A percentile compares a stretch with the other conserved stretches of the same genome.
Evolutionary conservation across 2,113 vertebrate genomes (phyloP).

Genomic region (Pseudorectes ferrugineus): DNA sequence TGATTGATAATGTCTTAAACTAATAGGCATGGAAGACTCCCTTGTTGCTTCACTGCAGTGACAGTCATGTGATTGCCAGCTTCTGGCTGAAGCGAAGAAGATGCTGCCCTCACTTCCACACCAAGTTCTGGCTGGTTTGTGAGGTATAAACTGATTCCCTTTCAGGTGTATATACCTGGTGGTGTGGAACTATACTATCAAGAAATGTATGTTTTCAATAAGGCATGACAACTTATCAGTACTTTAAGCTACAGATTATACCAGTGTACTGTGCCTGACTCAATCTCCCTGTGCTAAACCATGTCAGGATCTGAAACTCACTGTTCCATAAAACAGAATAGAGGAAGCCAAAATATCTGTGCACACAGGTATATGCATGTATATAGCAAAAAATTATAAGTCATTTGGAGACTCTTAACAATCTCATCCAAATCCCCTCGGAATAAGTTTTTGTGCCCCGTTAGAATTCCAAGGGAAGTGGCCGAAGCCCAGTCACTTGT

Average conservation of each 20-base stretch:
- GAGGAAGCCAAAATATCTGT: not conserved
- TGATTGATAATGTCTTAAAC: not conserved
- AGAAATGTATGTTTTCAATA: conserved; percentile 8
- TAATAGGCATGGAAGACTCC: not conserved
- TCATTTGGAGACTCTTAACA: not conserved
- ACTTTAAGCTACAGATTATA: not conserved
- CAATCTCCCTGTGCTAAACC: conserved; percentile 1
- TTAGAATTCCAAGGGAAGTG: not conserved
- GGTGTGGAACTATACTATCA: not conserved
- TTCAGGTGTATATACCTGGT: not conserved
- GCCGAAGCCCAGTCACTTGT: not conserved
- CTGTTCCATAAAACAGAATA: not conserved
- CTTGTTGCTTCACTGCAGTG: not conserved
- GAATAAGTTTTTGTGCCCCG: not conserved
- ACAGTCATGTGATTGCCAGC: not conserved
- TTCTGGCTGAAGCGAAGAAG: not conserved
- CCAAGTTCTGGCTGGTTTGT: not conserved
- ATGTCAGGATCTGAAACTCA: conserved; percentile 16
- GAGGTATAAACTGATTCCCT: not conserved
- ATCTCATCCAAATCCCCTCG: not conserved
- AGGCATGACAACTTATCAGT: not conserved
- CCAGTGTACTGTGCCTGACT: not conserved
- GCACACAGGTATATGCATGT: not conserved
- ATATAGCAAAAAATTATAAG: not conserved
- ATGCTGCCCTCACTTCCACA: not conserved